Base-by-base conservation (phyloP, 92 coral and sea anemone genomes). In the Isaurus tuberculatus region DNA sequence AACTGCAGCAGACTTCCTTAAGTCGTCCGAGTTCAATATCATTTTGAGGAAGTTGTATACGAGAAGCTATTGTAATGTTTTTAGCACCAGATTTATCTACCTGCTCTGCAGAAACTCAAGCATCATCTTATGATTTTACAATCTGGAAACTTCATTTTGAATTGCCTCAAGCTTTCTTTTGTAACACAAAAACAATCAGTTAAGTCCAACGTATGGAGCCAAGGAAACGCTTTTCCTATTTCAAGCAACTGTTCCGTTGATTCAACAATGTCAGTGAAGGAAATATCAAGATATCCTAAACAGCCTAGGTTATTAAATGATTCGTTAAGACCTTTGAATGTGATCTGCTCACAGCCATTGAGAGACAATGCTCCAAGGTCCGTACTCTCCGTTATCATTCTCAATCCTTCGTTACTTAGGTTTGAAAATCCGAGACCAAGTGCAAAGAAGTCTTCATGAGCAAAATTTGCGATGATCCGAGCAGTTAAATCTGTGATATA, bases 401-500 rank as follows among this genome's bases (percentile, higher is more conserved):
- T 93, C 11, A 97, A 88, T 19, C 99, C 99, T 33, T 91, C 91
- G 88, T 97, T 95, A 27, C 98, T 94, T 7, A 97, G 95, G 10
- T 93, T 94, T 1, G 98, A 97, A 75, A 93, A 97, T n/a, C 93
- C 95, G 26, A 97, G 86, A n/a, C 95, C 98, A 17, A 97, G 84
- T 3, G 95, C 88, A 74, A 95, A 88, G 68, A 97, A 91, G 65
- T 90, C 80, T 40, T 91, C 97, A 25, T 92, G 89, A 30, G 98
- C 95, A 81, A 86, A 94, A 46, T 94, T 90, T 0, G 97, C 98
- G 29, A 97, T 89, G 30, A 93, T 83, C 48, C 91, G 89, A 22
- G 97, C 98, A 33, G 97, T 84, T 34, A 88, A 86, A 69, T 97
- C 98, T 2, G 99, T 97, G 5, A 97, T 89, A 43, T 87, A 81